Evolutionary conservation across 64 coral and sea anemone species (phyloP).

Genomic region (Acropora yongei): DNA sequence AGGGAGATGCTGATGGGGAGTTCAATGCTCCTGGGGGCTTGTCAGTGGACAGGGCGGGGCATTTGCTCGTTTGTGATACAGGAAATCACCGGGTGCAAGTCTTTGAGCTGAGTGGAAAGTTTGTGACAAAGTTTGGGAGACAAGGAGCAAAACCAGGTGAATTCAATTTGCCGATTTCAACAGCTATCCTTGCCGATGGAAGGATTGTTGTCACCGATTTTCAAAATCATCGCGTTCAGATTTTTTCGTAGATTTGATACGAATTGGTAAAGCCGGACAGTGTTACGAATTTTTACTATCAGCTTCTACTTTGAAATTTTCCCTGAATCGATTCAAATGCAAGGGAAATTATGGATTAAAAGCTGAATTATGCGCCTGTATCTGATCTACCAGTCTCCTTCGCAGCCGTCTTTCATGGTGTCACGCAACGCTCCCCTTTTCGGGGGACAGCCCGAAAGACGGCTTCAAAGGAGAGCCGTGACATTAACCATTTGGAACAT

Average conservation of each 20-base stretch:
- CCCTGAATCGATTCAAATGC: too few relatives aligned
- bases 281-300: too few relatives aligned
- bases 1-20: slow-evolving; percentile 35
- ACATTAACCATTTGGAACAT: too few relatives aligned
- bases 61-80: slow-evolving; percentile 64
- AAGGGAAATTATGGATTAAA: too few relatives aligned
- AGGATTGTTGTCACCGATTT: neutral
- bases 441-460: too few relatives aligned
- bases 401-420: too few relatives aligned
- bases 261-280: too few relatives aligned
- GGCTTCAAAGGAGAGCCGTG: too few relatives aligned
- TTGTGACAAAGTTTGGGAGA: slow-evolving; percentile 29
- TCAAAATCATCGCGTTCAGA: neutral
- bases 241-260: neutral
- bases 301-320: too few relatives aligned
- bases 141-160: neutral
- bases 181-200: neutral
- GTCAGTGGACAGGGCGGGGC: slow-evolving; percentile 40
- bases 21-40: slow-evolving; percentile 43
- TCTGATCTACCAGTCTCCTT: too few relatives aligned
- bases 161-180: neutral
- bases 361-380: too few relatives aligned
- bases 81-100: slow-evolving; percentile 54
- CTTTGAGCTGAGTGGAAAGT: neutral
- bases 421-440: too few relatives aligned